Percentiles rank a stretch among this genome's conserved stretches.
phyloP scores from a whole-genome alignment of 2,113 vertebrate species.

The Phyllostomus discolor region DNA sequence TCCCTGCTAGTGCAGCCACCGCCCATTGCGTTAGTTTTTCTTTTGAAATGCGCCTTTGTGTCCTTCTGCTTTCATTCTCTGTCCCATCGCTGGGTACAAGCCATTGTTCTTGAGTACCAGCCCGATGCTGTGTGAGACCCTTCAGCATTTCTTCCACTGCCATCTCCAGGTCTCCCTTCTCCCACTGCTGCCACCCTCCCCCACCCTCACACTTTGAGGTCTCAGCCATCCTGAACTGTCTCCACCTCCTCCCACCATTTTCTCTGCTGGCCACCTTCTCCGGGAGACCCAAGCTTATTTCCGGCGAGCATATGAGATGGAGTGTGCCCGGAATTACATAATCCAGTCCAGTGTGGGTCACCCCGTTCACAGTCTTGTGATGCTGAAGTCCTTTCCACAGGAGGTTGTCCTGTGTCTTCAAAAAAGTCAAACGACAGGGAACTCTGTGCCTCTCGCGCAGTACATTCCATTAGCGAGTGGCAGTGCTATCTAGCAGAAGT shows the following conservation, averaged over 20 bases:
- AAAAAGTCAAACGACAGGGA: not conserved
- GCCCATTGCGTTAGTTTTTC: too few relatives aligned
- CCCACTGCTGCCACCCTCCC: too few relatives aligned
- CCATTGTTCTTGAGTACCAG: not conserved
- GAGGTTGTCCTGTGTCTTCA: not conserved
- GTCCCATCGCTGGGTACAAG: rapidly evolving
- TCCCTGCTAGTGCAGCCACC: not conserved
- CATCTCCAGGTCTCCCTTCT: not conserved
- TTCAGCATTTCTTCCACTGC: not conserved
- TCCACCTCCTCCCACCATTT: not conserved
- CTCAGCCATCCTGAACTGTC: not conserved
- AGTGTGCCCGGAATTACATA: not conserved
- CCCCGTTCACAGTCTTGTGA: not conserved
- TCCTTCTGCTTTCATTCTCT: not conserved
- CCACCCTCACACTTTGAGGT: not conserved
- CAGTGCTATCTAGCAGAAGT: not conserved
- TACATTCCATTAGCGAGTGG: not conserved
- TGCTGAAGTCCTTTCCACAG: not conserved
- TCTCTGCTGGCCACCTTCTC: not conserved
- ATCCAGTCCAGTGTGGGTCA: not conserved
- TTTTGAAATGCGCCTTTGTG: not conserved
- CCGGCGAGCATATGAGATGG: not conserved
- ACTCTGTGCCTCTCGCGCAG: not conserved
- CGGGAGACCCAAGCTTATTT: not conserved
- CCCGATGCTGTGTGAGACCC: not conserved